These are phyloP conservation scores for Lasiurus cinereus DNA, from an alignment of 2,113 vertebrate genomes.

Conservation along the genomic window DNA sequence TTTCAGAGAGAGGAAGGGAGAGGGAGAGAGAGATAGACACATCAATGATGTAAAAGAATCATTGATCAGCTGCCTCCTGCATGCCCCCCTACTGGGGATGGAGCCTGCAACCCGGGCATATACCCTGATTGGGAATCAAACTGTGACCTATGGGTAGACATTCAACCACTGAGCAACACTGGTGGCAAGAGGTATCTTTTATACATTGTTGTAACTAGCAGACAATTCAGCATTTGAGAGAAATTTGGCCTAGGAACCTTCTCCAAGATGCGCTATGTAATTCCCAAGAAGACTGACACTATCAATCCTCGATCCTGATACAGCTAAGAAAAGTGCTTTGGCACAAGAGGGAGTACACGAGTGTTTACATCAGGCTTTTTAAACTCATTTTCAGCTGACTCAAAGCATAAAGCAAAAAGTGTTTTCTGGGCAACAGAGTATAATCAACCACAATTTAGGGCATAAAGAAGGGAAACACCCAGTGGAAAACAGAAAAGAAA, in stretches of 20 bases:
- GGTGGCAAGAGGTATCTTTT: background rate
- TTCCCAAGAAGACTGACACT: constrained; percentile 37
- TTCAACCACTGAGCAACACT: background rate
- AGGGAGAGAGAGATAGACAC: background rate
- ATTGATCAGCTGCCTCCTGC: too few relatives aligned
- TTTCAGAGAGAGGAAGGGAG: background rate
- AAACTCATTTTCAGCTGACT: constrained; percentile 46
- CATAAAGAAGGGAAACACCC: background rate
- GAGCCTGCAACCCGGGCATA: background rate
- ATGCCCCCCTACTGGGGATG: too few relatives aligned
- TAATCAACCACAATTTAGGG: background rate
- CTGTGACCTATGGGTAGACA: background rate
- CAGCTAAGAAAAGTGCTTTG: constrained; percentile 3
- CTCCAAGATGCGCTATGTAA: background rate
- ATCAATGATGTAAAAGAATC: too few relatives aligned
- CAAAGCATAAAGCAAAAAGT: background rate
- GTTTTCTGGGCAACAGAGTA: constrained; percentile 31
- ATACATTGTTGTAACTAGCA: background rate
- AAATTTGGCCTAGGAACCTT: constrained; percentile 2
- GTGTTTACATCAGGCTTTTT: background rate
- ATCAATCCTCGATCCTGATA: background rate
- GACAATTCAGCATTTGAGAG: constrained; percentile 15
- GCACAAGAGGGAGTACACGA: background rate
- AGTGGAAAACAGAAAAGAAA: background rate
- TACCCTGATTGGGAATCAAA: background rate